Evolutionary conservation across 2,888 invertebrate species (phyloP).

Genomic region (Amiota minor): DNA sequence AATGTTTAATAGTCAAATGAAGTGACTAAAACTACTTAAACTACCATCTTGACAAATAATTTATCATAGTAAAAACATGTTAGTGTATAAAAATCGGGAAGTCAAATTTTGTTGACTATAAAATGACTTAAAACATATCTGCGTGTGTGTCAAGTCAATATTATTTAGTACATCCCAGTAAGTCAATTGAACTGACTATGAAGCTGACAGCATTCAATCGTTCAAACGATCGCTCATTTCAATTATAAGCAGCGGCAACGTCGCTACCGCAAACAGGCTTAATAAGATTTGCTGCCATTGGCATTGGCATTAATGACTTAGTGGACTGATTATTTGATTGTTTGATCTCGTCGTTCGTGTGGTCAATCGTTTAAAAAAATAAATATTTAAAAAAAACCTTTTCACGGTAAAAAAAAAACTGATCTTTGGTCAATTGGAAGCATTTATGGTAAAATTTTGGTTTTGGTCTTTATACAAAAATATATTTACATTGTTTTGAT

Average conservation of each 20-base stretch:
- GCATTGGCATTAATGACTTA: constrained; percentile 66
- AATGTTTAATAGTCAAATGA: too few species aligned
- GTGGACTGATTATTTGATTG: constrained; percentile 13
- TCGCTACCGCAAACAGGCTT: background rate
- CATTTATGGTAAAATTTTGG: constrained; percentile 24
- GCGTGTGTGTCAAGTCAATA: too few species aligned
- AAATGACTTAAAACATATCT: too few species aligned
- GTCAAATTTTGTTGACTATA: too few species aligned
- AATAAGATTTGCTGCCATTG: constrained; percentile 54
- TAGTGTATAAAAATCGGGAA: too few species aligned
- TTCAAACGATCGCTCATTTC: too few species aligned
- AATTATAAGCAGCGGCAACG: background rate
- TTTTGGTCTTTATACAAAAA: background rate
- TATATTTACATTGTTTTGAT: constrained; percentile 17
- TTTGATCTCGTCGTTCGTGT: constrained; percentile 39
- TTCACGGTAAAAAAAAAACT: background rate
- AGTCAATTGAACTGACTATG: too few species aligned
- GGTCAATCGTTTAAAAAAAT: background rate
- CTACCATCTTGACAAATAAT: too few species aligned
- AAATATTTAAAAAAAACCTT: background rate
- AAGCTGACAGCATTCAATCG: too few species aligned
- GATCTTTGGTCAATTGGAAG: constrained; percentile 28
- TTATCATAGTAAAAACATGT: too few species aligned
- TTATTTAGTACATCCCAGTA: too few species aligned
- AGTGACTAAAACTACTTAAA: too few species aligned